Percentiles rank a stretch among this genome's conserved stretches.
Evolutionary conservation across 1,140 invertebrate genomes (phyloP).

Genomic region (Drosophila willistoni): DNA sequence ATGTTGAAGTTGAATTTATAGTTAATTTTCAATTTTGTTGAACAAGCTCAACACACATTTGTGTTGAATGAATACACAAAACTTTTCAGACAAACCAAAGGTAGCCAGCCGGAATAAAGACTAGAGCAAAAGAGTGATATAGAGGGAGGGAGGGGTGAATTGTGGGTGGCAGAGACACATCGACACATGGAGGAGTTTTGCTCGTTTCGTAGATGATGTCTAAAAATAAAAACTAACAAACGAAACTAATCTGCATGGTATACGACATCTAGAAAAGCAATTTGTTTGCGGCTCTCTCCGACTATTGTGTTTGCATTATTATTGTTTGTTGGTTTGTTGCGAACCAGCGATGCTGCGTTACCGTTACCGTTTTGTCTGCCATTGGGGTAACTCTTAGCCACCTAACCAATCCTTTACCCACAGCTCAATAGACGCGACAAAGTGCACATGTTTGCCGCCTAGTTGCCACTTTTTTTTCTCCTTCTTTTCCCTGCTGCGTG

Average conservation of each 20-base stretch:
- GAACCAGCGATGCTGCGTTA: slow-evolving; percentile 51
- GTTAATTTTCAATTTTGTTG: slow-evolving; percentile 81
- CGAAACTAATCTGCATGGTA: slow-evolving; percentile 78
- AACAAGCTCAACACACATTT: slow-evolving; percentile 70
- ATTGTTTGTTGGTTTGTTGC: slow-evolving; percentile 70
- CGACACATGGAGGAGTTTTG: not conserved
- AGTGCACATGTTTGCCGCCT: slow-evolving; percentile 54
- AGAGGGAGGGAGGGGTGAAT: not conserved
- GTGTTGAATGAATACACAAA: slow-evolving; percentile 57
- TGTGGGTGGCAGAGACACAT: not conserved
- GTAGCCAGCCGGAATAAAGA: slow-evolving; percentile 1
- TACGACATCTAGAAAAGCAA: slow-evolving; percentile 67
- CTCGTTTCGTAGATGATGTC: slow-evolving; percentile 4
- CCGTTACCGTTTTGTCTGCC: slow-evolving; percentile 22
- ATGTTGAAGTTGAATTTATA: slow-evolving; percentile 61
- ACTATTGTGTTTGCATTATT: slow-evolving; percentile 78
- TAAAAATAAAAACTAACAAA: slow-evolving; percentile 62
- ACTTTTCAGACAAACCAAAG: slow-evolving; percentile 17
- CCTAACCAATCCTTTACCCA: not conserved
- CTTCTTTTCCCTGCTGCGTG: not conserved
- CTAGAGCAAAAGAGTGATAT: not conserved
- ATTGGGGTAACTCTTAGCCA: not conserved
- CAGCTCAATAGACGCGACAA: slow-evolving; percentile 19
- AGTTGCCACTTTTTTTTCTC: slow-evolving; percentile 69
- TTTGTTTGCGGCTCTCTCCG: slow-evolving; percentile 70